Evolutionary conservation across 2,113 vertebrate genomes (phyloP).

Genomic region (Rhinopomastus cyanomelas): DNA sequence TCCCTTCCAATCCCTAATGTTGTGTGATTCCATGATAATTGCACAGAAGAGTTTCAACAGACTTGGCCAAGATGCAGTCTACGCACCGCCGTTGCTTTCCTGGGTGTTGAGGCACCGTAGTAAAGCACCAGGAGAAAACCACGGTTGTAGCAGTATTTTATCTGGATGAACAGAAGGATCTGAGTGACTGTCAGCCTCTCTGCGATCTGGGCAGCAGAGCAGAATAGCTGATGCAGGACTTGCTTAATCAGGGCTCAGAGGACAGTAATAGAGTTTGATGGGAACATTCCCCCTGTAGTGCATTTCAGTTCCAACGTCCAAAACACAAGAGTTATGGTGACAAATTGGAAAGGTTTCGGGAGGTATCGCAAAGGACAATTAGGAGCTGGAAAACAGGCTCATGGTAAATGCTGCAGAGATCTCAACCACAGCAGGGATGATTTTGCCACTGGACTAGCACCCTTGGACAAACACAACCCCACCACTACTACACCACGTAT

Average conservation of each 20-base stretch:
- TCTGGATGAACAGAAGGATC: not conserved
- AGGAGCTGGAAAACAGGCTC: not conserved
- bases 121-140: not conserved
- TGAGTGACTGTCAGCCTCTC: not conserved
- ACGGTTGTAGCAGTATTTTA: not conserved
- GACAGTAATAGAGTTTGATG: not conserved
- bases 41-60: not conserved
- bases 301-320: not conserved
- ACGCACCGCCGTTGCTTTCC: not conserved
- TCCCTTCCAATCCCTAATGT: too few species aligned
- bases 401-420: not conserved
- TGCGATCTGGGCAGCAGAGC: not conserved
- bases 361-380: not conserved
- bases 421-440: not conserved
- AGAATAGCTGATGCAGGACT: constrained; percentile 21
- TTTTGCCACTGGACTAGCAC: not conserved
- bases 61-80: not conserved
- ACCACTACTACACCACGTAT: not conserved
- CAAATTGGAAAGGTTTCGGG: not conserved
- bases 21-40: not conserved
- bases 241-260: constrained; percentile 3
- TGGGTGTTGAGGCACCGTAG: not conserved
- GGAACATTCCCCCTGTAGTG: not conserved
- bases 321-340: not conserved
- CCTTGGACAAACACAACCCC: not conserved